phyloP scores from a whole-genome alignment of 2,888 invertebrate species.

The Ichneumoninae sp. region DNA sequence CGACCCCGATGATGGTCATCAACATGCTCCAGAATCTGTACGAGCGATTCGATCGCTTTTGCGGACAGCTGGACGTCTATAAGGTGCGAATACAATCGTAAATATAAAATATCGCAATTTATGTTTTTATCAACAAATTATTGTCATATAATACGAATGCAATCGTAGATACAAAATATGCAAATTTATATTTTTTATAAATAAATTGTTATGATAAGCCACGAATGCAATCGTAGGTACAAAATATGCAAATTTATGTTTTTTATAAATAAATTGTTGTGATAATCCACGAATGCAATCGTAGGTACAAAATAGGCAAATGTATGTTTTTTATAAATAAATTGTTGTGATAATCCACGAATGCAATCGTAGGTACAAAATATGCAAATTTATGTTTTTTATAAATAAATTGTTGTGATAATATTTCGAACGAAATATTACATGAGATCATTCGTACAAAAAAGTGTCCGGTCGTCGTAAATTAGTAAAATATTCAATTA shows the following conservation, averaged over 20 bases:
- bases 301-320: too few species aligned
- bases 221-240: not conserved
- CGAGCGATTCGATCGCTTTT: conserved; percentile 96
- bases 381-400: not conserved
- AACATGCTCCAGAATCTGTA: conserved; percentile 97
- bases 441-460: not conserved
- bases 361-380: not conserved
- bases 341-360: not conserved
- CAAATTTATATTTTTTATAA: not conserved
- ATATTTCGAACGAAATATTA: not conserved
- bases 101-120: not conserved
- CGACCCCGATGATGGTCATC: conserved; percentile 98
- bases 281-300: not conserved
- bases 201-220: not conserved
- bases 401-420: not conserved
- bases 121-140: not conserved
- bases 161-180: too few species aligned
- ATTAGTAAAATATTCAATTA: conserved; percentile 6
- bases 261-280: not conserved
- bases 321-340: not conserved
- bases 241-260: not conserved
- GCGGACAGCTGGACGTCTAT: conserved; percentile 96
- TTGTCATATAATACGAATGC: not conserved
- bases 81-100: conserved; percentile 87
- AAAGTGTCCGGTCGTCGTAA: not conserved